These are phyloP conservation scores for Harpagus bidentatus DNA, from an alignment of 2,113 vertebrate genomes.

Conservation along the genomic window DNA sequence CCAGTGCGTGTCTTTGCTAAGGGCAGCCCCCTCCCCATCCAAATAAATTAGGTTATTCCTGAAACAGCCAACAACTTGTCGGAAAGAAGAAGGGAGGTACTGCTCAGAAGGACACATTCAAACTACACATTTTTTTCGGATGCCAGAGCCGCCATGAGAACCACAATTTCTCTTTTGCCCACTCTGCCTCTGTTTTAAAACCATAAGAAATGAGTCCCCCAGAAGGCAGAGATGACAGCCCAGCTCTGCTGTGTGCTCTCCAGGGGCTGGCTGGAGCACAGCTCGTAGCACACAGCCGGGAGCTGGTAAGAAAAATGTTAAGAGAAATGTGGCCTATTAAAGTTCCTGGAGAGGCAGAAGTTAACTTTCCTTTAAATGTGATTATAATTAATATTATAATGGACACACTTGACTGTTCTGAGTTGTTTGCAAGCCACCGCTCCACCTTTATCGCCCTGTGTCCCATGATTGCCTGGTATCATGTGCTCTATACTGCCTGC, in stretches of 20 bases:
- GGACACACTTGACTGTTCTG: background rate
- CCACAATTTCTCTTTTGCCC: background rate
- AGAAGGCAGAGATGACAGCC: background rate
- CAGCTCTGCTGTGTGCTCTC: background rate
- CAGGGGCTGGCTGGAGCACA: background rate
- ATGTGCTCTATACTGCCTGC: background rate
- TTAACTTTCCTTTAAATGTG: background rate
- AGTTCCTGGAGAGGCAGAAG: background rate
- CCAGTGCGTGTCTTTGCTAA: background rate
- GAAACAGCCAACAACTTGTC: background rate
- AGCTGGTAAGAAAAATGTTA: background rate
- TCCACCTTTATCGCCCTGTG: background rate
- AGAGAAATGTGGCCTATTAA: background rate
- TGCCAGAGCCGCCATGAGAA: fast-evolving
- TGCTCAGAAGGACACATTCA: background rate
- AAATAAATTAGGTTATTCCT: background rate
- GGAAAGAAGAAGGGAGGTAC: background rate
- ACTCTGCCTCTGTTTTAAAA: background rate
- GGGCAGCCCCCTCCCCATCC: background rate
- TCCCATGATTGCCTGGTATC: background rate
- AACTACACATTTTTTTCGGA: background rate
- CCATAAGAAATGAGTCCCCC: background rate
- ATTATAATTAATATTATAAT: background rate
- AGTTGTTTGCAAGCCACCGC: background rate
- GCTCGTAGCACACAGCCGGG: background rate